phyloP scores from a whole-genome alignment of 2,888 invertebrate species.

The Dryococelus australis region DNA sequence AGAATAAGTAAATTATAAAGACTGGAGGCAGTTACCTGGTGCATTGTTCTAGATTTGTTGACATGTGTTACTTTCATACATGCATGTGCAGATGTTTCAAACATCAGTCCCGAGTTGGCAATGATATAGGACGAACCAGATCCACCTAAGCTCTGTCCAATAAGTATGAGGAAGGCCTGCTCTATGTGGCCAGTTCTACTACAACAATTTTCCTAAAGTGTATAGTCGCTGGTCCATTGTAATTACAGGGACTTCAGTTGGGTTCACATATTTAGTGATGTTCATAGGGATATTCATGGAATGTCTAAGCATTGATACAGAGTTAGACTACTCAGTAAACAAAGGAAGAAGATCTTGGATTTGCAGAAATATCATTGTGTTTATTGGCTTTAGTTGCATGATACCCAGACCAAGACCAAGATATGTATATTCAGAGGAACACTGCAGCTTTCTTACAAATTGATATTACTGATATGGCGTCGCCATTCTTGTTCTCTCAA shows the following conservation, averaged over 20 bases:
- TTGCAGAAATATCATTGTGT: neutral
- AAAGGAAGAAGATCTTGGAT: constrained; percentile 12
- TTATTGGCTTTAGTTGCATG: neutral
- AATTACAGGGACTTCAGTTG: neutral
- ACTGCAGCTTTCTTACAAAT: neutral
- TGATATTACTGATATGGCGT: neutral
- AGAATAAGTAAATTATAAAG: neutral
- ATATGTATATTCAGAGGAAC: neutral
- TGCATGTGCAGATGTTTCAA: constrained; percentile 6
- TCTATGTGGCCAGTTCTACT: neutral
- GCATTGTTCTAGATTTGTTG: neutral
- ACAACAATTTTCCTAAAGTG: neutral
- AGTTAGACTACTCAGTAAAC: neutral
- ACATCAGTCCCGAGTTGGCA: neutral
- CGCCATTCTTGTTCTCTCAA: neutral
- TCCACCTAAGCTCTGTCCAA: neutral
- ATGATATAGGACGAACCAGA: neutral
- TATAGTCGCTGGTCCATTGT: neutral
- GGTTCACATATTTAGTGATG: neutral
- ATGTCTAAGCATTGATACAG: too few relatives aligned
- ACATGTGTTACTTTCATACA: constrained; percentile 17
- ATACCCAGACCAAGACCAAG: too few relatives aligned
- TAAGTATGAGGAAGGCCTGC: too few relatives aligned
- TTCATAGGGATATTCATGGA: neutral
- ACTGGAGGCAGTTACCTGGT: neutral